Evolutionary conservation across 2,888 invertebrate genomes (phyloP).

Genomic region (Tiliacea aurago): DNA sequence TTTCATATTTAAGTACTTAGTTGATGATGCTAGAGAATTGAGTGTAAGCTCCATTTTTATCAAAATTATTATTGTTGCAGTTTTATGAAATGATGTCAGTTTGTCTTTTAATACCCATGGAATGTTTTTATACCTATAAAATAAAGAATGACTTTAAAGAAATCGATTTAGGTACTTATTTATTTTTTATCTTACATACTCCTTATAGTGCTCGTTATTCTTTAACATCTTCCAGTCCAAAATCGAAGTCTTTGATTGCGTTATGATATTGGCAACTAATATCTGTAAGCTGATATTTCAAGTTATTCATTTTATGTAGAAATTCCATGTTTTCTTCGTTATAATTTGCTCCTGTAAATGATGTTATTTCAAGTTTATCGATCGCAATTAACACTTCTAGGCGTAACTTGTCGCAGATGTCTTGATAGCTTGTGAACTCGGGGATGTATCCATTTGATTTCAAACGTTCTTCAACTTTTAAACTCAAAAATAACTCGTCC

Average conservation of each 20-base stretch:
- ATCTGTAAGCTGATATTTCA: constrained; percentile 53
- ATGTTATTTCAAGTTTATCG: constrained; percentile 56
- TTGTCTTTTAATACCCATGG: constrained; percentile 31
- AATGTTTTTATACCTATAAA: constrained; percentile 53
- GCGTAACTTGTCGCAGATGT: constrained; percentile 62
- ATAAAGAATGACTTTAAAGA: constrained; percentile 47
- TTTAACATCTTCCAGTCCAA: neutral
- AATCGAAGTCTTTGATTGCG: constrained; percentile 44
- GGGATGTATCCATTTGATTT: constrained; percentile 34
- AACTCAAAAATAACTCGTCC: constrained; percentile 46
- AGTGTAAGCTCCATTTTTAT: constrained; percentile 48
- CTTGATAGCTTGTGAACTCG: constrained; percentile 49
- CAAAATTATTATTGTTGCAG: constrained; percentile 12
- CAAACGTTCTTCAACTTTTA: constrained; percentile 45
- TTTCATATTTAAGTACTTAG: constrained; percentile 66
- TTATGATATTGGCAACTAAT: constrained; percentile 57
- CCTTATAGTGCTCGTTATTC: neutral
- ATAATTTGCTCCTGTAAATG: constrained; percentile 20
- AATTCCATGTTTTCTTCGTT: constrained; percentile 40
- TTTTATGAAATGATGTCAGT: constrained; percentile 31
- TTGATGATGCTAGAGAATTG: constrained; percentile 68
- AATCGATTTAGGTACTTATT: neutral
- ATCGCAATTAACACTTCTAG: constrained; percentile 62
- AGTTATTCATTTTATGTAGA: constrained; percentile 47
- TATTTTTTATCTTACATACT: neutral